These are phyloP conservation scores for Urocitellus parryii DNA, from an alignment of 2,113 vertebrate genomes.

Conservation along the genomic window DNA sequence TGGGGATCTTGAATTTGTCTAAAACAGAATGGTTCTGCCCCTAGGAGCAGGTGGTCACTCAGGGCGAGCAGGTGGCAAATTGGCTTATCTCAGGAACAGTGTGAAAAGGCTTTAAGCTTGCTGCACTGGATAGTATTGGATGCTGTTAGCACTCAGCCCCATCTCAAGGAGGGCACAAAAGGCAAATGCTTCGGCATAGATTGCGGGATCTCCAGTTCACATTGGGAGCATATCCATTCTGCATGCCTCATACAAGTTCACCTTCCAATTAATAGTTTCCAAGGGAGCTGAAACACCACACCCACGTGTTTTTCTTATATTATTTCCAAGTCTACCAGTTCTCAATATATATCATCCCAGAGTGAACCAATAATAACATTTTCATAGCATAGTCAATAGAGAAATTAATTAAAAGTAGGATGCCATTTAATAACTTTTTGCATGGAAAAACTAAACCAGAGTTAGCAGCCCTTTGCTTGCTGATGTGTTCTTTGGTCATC, in stretches of 20 bases:
- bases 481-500: neutral
- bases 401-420: neutral
- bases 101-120: conserved; percentile 31
- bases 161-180: neutral
- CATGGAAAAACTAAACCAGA: neutral
- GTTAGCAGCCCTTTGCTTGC: neutral
- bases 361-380: neutral
- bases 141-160: neutral
- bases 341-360: neutral
- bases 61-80: conserved; percentile 32
- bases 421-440: neutral
- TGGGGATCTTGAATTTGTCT: neutral
- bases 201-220: neutral
- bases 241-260: neutral
- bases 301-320: neutral
- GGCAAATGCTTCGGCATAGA: neutral
- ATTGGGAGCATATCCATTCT: neutral
- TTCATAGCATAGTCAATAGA: neutral
- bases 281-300: neutral
- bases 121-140: neutral
- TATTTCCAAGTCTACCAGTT: neutral
- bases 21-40: neutral
- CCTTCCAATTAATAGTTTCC: neutral
- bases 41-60: conserved; percentile 46
- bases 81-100: conserved; percentile 43